These are phyloP conservation scores for Grapholita molesta DNA, from an alignment of 1,140 invertebrate genomes.

Conservation along the genomic window DNA sequence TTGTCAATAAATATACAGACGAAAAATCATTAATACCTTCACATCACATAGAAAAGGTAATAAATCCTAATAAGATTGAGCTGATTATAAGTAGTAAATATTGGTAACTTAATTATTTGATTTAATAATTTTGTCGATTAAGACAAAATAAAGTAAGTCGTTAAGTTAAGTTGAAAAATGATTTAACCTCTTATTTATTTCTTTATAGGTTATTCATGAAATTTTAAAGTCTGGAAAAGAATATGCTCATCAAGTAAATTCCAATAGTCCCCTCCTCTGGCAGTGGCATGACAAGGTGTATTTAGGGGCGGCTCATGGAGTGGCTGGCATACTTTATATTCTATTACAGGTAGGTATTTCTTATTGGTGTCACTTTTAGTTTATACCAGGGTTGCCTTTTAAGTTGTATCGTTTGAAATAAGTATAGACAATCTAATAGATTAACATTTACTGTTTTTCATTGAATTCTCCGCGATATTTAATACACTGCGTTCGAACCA, in stretches of 20 bases:
- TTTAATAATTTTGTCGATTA: too few relatives aligned
- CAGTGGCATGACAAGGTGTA: slow-evolving; percentile 94
- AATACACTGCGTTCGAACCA: too few relatives aligned
- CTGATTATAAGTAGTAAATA: background rate
- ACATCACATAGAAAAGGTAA: slow-evolving; percentile 67
- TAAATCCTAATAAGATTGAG: too few relatives aligned
- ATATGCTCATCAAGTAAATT: slow-evolving; percentile 72
- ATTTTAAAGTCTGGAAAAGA: slow-evolving; percentile 84
- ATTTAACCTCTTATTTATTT: slow-evolving; percentile 18
- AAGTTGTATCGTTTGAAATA: too few relatives aligned
- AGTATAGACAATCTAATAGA: too few relatives aligned
- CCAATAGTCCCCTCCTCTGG: slow-evolving; percentile 86
- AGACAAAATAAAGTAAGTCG: too few relatives aligned
- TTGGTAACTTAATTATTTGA: too few relatives aligned
- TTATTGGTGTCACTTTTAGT: too few relatives aligned
- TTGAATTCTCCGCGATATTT: too few relatives aligned
- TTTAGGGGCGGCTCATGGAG: slow-evolving; percentile 92
- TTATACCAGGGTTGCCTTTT: too few relatives aligned
- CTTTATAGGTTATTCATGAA: slow-evolving; percentile 79
- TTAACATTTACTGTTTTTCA: too few relatives aligned
- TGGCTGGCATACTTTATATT: slow-evolving; percentile 90
- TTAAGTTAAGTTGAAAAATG: too few relatives aligned
- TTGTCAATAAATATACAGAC: slow-evolving; percentile 81
- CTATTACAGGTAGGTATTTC: slow-evolving; percentile 84
- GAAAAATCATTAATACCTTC: slow-evolving; percentile 55